Evolutionary conservation across 2,888 invertebrate genomes (phyloP).

Genomic region (Caenorhabditis sp.): DNA sequence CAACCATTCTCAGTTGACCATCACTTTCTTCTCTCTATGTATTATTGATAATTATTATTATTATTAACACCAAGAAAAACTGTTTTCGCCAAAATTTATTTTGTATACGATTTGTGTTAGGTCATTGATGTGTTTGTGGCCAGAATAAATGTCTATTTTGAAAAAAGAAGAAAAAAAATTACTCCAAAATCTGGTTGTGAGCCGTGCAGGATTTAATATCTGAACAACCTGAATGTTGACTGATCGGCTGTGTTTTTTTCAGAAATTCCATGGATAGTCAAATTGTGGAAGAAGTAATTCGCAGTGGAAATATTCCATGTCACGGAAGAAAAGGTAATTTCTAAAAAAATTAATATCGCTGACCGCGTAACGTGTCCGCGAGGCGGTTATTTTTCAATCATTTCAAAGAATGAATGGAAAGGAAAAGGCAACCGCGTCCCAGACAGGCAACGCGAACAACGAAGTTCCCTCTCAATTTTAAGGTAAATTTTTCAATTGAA

Average conservation of each 20-base stretch:
- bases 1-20: constrained; percentile 42
- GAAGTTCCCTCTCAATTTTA: too few relatives aligned
- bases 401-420: too few relatives aligned
- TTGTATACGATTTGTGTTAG: not conserved
- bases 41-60: constrained; percentile 22
- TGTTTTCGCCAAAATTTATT: not conserved
- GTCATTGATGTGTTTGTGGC: not conserved
- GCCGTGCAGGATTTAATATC: not conserved
- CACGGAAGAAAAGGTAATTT: constrained; percentile 51
- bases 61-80: not conserved
- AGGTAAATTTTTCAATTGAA: too few relatives aligned
- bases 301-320: constrained; percentile 51
- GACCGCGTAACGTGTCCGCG: too few relatives aligned
- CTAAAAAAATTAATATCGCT: too few relatives aligned
- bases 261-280: constrained; percentile 31
- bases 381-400: not conserved
- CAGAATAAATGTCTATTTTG: not conserved
- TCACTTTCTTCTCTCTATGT: constrained; percentile 16
- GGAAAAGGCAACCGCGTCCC: too few relatives aligned
- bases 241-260: not conserved
- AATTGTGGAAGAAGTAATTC: constrained; percentile 51
- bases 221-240: not conserved
- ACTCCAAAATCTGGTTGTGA: not conserved
- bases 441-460: too few relatives aligned
- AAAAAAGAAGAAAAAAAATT: not conserved